phyloP scores from a whole-genome alignment of 1,140 invertebrate species.

The Eriosoma lanigerum region DNA sequence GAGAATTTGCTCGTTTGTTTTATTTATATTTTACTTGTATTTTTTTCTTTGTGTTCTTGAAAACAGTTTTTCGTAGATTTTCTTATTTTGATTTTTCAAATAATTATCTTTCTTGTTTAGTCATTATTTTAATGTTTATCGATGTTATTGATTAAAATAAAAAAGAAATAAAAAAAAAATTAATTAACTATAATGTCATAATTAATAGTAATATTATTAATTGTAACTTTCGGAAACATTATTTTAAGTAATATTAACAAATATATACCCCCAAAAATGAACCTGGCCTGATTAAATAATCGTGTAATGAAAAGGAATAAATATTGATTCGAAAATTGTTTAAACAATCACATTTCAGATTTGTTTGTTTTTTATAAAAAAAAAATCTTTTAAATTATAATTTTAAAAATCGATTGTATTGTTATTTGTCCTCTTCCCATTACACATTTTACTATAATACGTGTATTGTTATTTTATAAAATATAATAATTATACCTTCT shows the following conservation, averaged over 20 bases:
- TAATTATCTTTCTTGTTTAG: conserved; percentile 19
- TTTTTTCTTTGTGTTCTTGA: conserved; percentile 11
- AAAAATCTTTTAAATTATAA: not conserved
- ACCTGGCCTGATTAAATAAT: not conserved
- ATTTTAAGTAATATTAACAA: conserved; percentile 14
- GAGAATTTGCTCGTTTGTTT: conserved; percentile 23
- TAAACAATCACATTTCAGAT: not conserved
- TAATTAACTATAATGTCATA: conserved; percentile 9
- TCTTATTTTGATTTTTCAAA: conserved; percentile 25
- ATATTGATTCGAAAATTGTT: not conserved
- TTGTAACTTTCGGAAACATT: conserved; percentile 9
- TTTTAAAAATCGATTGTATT: no score
- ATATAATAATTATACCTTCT: no score
- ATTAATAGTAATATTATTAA: conserved; percentile 7
- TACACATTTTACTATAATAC: no score
- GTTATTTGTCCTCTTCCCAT: no score
- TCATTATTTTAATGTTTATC: conserved; percentile 39
- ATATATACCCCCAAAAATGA: conserved; percentile 20
- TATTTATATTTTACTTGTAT: not conserved
- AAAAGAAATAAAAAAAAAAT: not conserved
- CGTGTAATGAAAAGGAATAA: not conserved
- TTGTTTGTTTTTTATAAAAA: not conserved
- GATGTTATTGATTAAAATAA: conserved; percentile 35
- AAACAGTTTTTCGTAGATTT: not conserved
- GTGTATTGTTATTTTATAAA: no score